phyloP scores from a whole-genome alignment of 2,888 invertebrate species.

The Synergus gifuensis region DNA sequence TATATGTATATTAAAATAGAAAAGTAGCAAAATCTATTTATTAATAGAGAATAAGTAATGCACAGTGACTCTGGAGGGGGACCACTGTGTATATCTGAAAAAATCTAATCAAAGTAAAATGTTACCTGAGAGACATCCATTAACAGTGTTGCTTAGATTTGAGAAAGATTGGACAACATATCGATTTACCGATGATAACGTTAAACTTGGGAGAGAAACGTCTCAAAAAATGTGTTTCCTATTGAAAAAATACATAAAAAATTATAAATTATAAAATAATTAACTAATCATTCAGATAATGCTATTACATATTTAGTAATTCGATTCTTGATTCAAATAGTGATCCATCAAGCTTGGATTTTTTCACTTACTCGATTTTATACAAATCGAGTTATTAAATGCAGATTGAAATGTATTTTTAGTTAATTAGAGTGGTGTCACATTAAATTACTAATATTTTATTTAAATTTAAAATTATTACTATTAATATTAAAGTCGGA shows the following conservation, averaged over 20 bases:
- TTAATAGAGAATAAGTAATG: slow-evolving; percentile 42
- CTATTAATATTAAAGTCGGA: not conserved
- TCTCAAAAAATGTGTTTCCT: not conserved
- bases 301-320: not conserved
- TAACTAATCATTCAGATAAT: not conserved
- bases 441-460: not conserved
- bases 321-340: not conserved
- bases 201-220: slow-evolving; percentile 8
- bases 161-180: slow-evolving; percentile 28
- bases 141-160: slow-evolving; percentile 27
- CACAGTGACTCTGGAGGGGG: slow-evolving; percentile 51
- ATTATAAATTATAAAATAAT: not conserved
- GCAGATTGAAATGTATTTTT: slow-evolving; percentile 14
- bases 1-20: slow-evolving; percentile 12
- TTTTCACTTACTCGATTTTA: not conserved
- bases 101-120: slow-evolving; percentile 2
- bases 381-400: not conserved
- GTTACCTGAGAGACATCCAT: slow-evolving; percentile 34
- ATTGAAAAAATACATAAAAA: not conserved
- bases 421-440: not conserved
- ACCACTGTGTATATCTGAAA: slow-evolving; percentile 25
- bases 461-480: not conserved
- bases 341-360: not conserved
- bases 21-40: slow-evolving; percentile 37
- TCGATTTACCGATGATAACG: slow-evolving; percentile 19